Evolutionary conservation across 2,797 vertebrate species (phyloP).

Genomic region (Sciurus vulgaris): DNA sequence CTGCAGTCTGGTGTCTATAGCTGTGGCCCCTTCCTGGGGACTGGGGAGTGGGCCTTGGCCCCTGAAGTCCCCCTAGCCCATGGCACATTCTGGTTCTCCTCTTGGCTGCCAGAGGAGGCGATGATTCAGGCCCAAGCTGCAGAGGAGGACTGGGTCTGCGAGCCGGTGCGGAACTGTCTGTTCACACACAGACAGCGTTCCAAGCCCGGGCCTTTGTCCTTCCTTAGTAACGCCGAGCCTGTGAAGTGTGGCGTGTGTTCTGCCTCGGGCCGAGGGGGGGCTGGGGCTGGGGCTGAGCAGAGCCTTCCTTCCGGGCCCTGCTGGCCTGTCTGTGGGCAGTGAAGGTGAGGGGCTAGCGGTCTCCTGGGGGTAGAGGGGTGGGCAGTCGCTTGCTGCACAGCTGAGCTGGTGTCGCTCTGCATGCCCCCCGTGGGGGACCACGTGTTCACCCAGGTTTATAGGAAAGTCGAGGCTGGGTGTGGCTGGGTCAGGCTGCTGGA

Average conservation of each 20-base stretch:
- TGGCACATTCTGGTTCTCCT: neutral
- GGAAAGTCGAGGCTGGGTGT: neutral
- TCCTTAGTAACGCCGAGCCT: slow-evolving; percentile 14
- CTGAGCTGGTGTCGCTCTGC: too few relatives aligned
- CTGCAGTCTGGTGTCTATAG: neutral
- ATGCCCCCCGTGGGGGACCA: accelerated
- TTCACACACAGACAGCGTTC: neutral
- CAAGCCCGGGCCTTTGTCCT: slow-evolving; percentile 7
- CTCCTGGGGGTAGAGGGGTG: too few relatives aligned
- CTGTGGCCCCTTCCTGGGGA: neutral
- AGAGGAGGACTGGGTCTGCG: neutral
- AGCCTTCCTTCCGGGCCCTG: neutral
- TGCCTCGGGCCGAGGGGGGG: accelerated
- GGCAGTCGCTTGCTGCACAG: neutral
- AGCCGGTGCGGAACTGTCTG: neutral
- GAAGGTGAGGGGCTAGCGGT: too few relatives aligned
- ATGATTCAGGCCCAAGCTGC: slow-evolving; percentile 21
- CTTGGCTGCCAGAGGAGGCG: neutral
- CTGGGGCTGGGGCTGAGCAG: neutral
- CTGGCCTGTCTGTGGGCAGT: neutral
- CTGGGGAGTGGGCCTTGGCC: neutral
- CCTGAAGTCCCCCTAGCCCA: accelerated
- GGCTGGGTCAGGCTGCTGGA: neutral
- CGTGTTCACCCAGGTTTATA: neutral
- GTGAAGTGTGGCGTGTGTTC: neutral